These are phyloP conservation scores for Marcusenius ussheri DNA, from an alignment of 2,113 vertebrate genomes.

Conservation along the genomic window DNA sequence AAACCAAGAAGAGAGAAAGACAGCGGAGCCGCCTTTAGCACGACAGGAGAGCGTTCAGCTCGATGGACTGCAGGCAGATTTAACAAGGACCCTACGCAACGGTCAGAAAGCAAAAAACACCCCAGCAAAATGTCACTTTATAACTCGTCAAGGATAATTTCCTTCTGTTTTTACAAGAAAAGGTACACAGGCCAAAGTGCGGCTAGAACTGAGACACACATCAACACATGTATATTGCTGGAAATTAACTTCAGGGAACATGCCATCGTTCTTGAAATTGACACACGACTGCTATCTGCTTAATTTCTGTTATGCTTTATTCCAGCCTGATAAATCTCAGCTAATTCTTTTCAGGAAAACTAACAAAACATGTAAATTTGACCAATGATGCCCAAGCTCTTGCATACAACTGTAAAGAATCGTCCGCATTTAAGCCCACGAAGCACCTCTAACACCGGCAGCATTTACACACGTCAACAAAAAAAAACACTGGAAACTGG, in stretches of 20 bases:
- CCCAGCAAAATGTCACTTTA: not conserved
- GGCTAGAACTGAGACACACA: not conserved
- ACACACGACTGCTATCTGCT: not conserved
- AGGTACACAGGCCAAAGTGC: not conserved
- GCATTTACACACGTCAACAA: no score
- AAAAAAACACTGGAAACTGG: not conserved
- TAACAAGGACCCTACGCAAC: not conserved
- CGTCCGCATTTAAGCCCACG: not conserved
- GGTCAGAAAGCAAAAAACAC: not conserved
- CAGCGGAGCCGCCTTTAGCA: not conserved
- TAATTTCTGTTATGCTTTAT: not conserved
- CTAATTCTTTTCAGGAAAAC: not conserved
- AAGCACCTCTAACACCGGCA: not conserved
- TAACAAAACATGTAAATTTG: not conserved
- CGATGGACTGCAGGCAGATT: not conserved
- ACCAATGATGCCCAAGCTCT: not conserved
- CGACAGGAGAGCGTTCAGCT: not conserved
- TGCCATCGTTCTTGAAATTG: not conserved
- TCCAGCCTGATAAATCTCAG: not conserved
- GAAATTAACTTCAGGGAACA: not conserved
- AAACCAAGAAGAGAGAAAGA: not conserved
- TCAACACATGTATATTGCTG: not conserved
- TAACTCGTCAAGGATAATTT: not conserved
- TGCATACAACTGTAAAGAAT: not conserved
- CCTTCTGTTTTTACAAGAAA: not conserved